These are phyloP conservation scores for Vanessa atalanta DNA, from an alignment of 1,140 invertebrate genomes.

Conservation along the genomic window DNA sequence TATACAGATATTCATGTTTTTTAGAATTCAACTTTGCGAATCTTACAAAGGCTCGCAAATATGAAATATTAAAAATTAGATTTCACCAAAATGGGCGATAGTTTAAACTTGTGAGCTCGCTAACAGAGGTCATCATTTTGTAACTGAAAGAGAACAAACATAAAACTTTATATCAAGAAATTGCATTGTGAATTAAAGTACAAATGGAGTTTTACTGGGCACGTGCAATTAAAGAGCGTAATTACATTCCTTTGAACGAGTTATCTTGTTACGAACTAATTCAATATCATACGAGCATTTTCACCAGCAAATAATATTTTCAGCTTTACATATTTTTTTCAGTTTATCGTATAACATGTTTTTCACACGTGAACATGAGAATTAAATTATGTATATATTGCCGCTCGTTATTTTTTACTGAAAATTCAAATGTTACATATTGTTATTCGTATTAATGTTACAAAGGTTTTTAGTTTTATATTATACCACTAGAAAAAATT, in stretches of 20 bases:
- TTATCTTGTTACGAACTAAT: constrained; percentile 14
- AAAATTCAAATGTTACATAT: not conserved
- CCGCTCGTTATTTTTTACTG: not conserved
- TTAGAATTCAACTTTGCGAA: no score
- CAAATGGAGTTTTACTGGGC: not conserved
- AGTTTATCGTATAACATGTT: not conserved
- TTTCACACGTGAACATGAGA: not conserved
- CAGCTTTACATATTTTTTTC: constrained; percentile 10
- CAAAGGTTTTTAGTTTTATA: no score
- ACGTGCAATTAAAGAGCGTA: constrained; percentile 7
- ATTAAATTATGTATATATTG: not conserved
- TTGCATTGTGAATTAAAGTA: constrained; percentile 2
- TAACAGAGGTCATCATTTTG: not conserved
- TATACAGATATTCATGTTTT: no score
- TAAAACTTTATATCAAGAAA: constrained; percentile 9
- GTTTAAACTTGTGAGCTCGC: no score
- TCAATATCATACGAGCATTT: constrained; percentile 4
- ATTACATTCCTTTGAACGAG: constrained; percentile 5
- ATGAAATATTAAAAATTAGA: no score
- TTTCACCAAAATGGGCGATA: no score
- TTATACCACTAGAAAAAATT: no score
- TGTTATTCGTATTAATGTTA: not conserved
- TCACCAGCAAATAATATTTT: constrained; percentile 10
- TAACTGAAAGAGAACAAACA: not conserved
- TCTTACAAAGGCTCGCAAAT: no score